Evolutionary conservation across 2,797 vertebrate genomes (phyloP).

Genomic region (Halcyon chelicuti): DNA sequence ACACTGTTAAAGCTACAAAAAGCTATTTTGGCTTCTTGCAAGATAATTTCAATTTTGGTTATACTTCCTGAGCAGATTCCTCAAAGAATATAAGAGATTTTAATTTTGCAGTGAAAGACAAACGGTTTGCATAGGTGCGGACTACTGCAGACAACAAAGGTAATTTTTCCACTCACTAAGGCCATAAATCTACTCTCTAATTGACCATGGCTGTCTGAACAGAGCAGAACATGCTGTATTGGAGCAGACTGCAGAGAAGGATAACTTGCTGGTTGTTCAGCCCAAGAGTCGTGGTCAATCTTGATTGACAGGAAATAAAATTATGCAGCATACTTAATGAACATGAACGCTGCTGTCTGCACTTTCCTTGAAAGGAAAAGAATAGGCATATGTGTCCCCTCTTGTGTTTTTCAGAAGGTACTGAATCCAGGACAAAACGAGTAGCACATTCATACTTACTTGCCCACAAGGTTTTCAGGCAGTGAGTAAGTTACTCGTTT

Average conservation of each 20-base stretch:
- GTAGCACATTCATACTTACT: conserved; percentile 82
- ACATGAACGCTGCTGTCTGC: fast-evolving
- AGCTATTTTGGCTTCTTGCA: not conserved
- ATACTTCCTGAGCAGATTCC: not conserved
- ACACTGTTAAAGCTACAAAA: not conserved
- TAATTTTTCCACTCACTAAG: not conserved
- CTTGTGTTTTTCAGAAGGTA: not conserved
- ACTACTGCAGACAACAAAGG: not conserved
- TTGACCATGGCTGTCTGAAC: not conserved
- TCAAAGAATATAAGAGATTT: not conserved
- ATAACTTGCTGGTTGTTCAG: not conserved
- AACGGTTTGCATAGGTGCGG: not conserved
- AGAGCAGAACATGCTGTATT: not conserved
- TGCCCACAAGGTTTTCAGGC: conserved; percentile 90
- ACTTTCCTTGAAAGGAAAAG: not conserved
- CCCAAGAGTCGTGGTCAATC: not conserved
- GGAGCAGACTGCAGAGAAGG: not conserved
- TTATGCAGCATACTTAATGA: not conserved
- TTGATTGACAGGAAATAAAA: not conserved
- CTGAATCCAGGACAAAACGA: not conserved
- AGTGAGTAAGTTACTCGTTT: conserved; percentile 92
- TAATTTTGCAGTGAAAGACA: not conserved
- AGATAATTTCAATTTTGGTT: not conserved
- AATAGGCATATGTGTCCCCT: not conserved
- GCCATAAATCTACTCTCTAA: not conserved